Base-by-base conservation (phyloP, 2,797 vertebrate species). In the Nasua narica region DNA sequence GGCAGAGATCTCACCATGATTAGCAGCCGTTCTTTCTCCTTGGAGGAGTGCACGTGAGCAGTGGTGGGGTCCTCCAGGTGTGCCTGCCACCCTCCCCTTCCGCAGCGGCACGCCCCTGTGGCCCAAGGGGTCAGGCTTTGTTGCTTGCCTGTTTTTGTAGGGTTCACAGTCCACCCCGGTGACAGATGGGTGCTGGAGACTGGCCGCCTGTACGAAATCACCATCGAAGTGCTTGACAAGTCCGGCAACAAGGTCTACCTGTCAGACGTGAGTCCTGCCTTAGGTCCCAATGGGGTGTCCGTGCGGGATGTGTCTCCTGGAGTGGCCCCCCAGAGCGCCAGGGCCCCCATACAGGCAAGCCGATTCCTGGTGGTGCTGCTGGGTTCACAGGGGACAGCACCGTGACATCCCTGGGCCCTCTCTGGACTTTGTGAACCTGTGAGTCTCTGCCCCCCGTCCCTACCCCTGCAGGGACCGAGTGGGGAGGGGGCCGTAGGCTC, bases 101-200 rank as follows among this genome's bases (percentile, higher is more conserved):
- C 43, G 84, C 70, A n/a, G 82, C 23, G 13, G 2, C 72, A 32
- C 62, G 23, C 15, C 37, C 79, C 76, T 77, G 76, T 83, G 40
- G 29, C 54, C 81, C 32, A 46, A 52, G 10, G 0, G 23, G 27
- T 93, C 40, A 96, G 62, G 23, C 70, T 94, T 40, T 65, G 85
- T 15, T 79, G 7, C 6, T 95, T 95, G 90, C 84, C 62, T 97
- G 29, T 97, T 97, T 97, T 97, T 97, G 40, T 79, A 99, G 99
- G 99, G 62, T 99, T 99, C 98, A 99, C 99, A 84, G 98, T 99
- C 96, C 97, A 99, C 70, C 99, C 99, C 48, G 99, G 99, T 92
- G 99, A 99, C 96, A 99, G 99, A 96, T 99, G 99, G 99, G 99
- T 99, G 84, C 99, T 99, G 0, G 99, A 99, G 98, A 99, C 98